Evolutionary conservation across 1,140 invertebrate species (phyloP).

Genomic region (Macrobrachium nipponense): DNA sequence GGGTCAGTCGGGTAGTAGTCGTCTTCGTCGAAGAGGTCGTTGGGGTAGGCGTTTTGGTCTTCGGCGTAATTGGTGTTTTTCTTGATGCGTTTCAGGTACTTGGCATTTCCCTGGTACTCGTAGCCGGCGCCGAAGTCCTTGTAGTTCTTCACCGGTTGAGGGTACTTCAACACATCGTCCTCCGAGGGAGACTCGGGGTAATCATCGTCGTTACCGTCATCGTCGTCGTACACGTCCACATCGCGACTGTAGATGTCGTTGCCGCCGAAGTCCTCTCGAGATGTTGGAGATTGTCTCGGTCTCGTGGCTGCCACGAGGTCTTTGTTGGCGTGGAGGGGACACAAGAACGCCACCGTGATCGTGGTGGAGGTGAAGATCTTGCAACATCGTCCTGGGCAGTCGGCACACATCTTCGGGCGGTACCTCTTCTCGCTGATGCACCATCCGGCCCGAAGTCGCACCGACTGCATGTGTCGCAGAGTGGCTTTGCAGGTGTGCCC

Average conservation of each 20-base stretch:
- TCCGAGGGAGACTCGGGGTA: constrained; percentile 36
- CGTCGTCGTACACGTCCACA: constrained; percentile 55
- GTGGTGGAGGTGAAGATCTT: constrained; percentile 55
- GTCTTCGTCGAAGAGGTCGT: constrained; percentile 1
- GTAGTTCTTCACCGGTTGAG: not conserved
- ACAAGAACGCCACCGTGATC: constrained; percentile 53
- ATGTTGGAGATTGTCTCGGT: not conserved
- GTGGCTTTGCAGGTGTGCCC: constrained; percentile 77
- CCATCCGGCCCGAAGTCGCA: constrained; percentile 74
- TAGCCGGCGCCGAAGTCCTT: not conserved
- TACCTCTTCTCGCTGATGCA: constrained; percentile 75
- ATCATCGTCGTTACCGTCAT: constrained; percentile 54
- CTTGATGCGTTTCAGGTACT: no score
- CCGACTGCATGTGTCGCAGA: constrained; percentile 70
- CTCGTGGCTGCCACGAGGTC: constrained; percentile 10
- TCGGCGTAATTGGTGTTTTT: not conserved
- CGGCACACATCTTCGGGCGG: constrained; percentile 76
- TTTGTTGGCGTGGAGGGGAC: constrained; percentile 50
- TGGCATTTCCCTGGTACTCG: not conserved
- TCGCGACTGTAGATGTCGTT: not conserved
- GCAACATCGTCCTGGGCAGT: constrained; percentile 69
- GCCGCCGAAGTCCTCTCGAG: not conserved
- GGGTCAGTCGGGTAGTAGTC: not conserved
- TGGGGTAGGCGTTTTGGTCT: not conserved
- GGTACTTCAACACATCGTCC: constrained; percentile 16